A percentile compares a stretch with the other conserved stretches of the same genome.
phyloP scores from a whole-genome alignment of 37 sponge, comb jelly and placozoan species.

The Aphrocallistes beatrix region DNA sequence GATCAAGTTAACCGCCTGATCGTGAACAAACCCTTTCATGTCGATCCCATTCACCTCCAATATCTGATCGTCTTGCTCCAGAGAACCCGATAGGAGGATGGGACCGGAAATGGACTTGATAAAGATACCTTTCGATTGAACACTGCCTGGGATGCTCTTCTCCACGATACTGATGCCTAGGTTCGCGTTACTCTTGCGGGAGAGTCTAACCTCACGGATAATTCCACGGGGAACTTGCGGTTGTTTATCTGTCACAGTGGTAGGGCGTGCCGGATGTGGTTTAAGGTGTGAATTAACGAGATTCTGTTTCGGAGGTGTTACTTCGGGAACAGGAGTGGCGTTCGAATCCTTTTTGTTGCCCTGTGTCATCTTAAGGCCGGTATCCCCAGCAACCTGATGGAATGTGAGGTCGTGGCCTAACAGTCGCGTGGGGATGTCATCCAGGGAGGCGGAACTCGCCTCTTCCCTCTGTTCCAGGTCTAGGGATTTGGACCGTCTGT shows the following conservation, averaged over 20 bases:
- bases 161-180: slow-evolving; percentile 4
- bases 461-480: background rate
- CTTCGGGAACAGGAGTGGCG: too few relatives aligned
- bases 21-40: slow-evolving; percentile 2
- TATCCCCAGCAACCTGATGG: too few relatives aligned
- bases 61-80: background rate
- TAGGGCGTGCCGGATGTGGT: too few relatives aligned
- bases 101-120: background rate
- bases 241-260: too few relatives aligned
- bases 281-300: too few relatives aligned
- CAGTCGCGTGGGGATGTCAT: background rate
- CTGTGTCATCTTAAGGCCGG: too few relatives aligned
- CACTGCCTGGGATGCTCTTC: background rate
- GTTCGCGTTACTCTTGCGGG: background rate
- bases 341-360: too few relatives aligned
- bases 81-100: background rate
- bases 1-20: background rate
- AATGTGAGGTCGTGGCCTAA: background rate
- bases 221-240: background rate
- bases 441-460: background rate
- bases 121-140: background rate
- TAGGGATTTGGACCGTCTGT: background rate
- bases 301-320: too few relatives aligned
- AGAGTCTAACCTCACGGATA: background rate
- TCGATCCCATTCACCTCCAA: background rate